A percentile compares a stretch with the other conserved stretches of the same genome.
Evolutionary conservation across 37 sponge, comb jelly and placozoan species (phyloP).

Genomic region (Beroe ovata): DNA sequence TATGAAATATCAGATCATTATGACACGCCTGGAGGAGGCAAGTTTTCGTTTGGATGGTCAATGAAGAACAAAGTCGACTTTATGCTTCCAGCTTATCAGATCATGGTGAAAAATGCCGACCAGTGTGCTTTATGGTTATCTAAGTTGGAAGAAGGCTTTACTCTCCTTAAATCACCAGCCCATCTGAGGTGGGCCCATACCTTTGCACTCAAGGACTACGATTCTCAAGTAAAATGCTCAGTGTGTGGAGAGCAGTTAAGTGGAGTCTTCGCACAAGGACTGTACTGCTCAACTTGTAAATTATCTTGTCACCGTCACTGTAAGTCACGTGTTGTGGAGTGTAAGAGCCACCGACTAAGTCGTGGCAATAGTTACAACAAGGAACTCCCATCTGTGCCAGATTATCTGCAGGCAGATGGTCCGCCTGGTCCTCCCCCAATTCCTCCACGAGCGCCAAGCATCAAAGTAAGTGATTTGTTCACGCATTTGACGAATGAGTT

Average conservation of each 20-base stretch:
- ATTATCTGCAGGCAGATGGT: not conserved
- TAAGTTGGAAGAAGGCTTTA: not conserved
- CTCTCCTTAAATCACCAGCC: not conserved
- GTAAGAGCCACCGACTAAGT: not conserved
- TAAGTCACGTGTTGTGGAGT: not conserved
- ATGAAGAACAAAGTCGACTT: constrained; percentile 32
- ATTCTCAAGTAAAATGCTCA: not conserved
- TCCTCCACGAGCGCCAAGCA: constrained; percentile 38
- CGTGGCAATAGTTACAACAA: constrained; percentile 39
- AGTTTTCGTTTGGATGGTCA: constrained; percentile 42
- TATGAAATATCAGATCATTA: constrained; percentile 20
- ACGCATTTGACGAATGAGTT: too few relatives aligned
- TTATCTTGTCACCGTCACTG: constrained; percentile 61
- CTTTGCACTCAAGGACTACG: not conserved
- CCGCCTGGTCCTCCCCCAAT: constrained; percentile 50
- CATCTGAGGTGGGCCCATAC: not conserved
- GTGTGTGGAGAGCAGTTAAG: constrained; percentile 20
- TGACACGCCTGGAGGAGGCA: constrained; percentile 19
- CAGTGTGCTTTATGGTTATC: constrained; percentile 27
- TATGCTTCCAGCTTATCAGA: not conserved
- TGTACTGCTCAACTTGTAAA: not conserved
- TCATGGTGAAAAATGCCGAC: constrained; percentile 17
- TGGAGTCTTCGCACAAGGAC: constrained; percentile 36
- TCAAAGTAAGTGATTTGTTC: constrained; percentile 34
- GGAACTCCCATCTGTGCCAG: constrained; percentile 38